Percentiles rank a stretch among this genome's conserved stretches.
phyloP scores from a whole-genome alignment of 2,797 vertebrate genomes.

The Anabacerthia variegaticeps region DNA sequence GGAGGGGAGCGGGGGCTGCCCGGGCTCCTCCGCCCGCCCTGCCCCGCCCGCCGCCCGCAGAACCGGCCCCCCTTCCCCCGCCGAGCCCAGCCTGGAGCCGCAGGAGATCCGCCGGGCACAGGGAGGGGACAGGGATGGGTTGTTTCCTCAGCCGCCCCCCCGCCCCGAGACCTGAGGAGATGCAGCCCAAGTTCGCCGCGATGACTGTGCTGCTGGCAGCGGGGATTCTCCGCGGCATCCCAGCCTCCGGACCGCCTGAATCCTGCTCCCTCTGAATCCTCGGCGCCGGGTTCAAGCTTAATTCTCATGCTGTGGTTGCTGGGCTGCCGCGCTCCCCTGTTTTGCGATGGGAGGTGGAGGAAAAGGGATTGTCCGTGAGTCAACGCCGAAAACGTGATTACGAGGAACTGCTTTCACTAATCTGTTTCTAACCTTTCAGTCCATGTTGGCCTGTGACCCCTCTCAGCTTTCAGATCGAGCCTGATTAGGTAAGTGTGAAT shows the following conservation, averaged over 20 bases:
- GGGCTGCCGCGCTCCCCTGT: slow-evolving; percentile 64
- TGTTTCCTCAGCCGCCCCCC: neutral
- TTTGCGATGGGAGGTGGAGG: slow-evolving; percentile 73
- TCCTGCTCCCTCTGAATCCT: slow-evolving; percentile 3
- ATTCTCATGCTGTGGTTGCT: slow-evolving; percentile 65
- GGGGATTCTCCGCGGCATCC: slow-evolving; percentile 63
- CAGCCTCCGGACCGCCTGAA: slow-evolving; percentile 56
- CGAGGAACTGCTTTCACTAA: slow-evolving; percentile 65
- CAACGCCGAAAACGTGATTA: slow-evolving; percentile 72
- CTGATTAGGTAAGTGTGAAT: slow-evolving; percentile 77
- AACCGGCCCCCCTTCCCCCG: slow-evolving; percentile 37
- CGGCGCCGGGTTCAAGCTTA: slow-evolving; percentile 49
- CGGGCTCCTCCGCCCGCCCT: slow-evolving; percentile 9
- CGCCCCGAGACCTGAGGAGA: slow-evolving; percentile 59
- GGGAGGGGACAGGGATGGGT: slow-evolving; percentile 52
- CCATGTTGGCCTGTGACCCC: slow-evolving; percentile 71
- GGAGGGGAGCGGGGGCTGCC: neutral
- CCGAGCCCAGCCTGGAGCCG: slow-evolving; percentile 67
- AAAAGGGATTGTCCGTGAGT: slow-evolving; percentile 65
- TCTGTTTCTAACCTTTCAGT: slow-evolving; percentile 66
- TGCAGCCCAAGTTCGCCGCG: slow-evolving; percentile 68
- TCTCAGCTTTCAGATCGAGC: slow-evolving; percentile 66
- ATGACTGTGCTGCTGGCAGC: slow-evolving; percentile 68
- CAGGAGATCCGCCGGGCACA: slow-evolving; percentile 66
- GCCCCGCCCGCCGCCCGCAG: neutral